A percentile compares a stretch with the other conserved stretches of the same genome.
These are phyloP conservation scores for Macrobrachium nipponense DNA, from an alignment of 1,140 invertebrate species.

Conservation along the genomic window DNA sequence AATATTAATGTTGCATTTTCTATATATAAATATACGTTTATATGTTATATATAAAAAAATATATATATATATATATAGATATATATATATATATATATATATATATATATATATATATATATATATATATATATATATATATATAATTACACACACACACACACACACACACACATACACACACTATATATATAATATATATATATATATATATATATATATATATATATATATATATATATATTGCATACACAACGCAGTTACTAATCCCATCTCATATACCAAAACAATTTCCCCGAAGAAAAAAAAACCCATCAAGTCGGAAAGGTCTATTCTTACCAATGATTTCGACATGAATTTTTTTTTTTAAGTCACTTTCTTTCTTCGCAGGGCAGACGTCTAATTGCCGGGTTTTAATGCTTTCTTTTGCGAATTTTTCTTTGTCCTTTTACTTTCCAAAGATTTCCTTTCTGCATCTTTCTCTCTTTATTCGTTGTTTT, in stretches of 20 bases:
- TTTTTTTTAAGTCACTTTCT: background rate
- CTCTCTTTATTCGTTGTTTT: too few species aligned
- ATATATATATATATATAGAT: too few species aligned
- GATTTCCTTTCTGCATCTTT: too few species aligned
- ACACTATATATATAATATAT: too few species aligned
- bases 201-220: conserved; percentile 20
- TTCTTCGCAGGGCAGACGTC: background rate
- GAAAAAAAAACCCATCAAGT: too few species aligned
- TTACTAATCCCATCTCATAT: background rate
- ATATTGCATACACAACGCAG: background rate
- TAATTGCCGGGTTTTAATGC: too few species aligned
- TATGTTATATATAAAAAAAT: too few species aligned
- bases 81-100: too few species aligned
- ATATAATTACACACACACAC: background rate
- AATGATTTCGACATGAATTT: background rate
- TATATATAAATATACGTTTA: too few species aligned
- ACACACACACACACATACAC: background rate
- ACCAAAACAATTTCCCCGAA: background rate
- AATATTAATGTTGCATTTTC: too few species aligned
- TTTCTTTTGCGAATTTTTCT: too few species aligned
- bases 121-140: background rate
- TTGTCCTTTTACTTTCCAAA: too few species aligned
- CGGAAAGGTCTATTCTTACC: background rate
- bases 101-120: background rate
- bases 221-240: conserved; percentile 3